Percentiles rank a stretch among this genome's conserved stretches.
Conservation (phyloP, 2,888 invertebrate genomes). For the Parnassius smintheus region DNA sequence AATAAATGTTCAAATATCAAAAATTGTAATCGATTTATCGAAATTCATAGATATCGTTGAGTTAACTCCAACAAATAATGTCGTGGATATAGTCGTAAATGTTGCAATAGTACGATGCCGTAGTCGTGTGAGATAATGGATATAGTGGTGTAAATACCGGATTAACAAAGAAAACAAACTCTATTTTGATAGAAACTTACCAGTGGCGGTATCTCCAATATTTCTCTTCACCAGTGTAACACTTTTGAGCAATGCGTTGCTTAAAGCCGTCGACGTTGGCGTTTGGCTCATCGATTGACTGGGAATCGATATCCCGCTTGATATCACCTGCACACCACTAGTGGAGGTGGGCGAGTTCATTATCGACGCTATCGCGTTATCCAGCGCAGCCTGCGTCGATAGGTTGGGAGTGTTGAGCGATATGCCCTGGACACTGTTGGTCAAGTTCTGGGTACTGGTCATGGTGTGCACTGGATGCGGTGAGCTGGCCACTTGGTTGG, state of each 20-base stretch:
- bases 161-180: no score
- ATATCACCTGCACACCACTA: slow-evolving; percentile 64
- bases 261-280: slow-evolving; percentile 45
- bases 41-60: no score
- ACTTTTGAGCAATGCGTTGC: slow-evolving; percentile 62
- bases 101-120: no score
- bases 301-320: slow-evolving; percentile 59
- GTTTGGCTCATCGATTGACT: slow-evolving; percentile 43
- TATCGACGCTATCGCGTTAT: slow-evolving; percentile 70
- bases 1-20: no score
- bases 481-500: slow-evolving; percentile 51
- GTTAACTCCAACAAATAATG: no score
- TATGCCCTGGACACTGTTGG: slow-evolving; percentile 71
- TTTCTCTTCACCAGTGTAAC: slow-evolving; percentile 71
- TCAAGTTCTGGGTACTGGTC: slow-evolving; percentile 56
- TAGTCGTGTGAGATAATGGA: no score
- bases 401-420: slow-evolving; percentile 59
- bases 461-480: slow-evolving; percentile 49
- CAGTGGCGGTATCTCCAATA: slow-evolving; percentile 59
- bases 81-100: no score
- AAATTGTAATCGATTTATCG: no score
- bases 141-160: no score
- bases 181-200: slow-evolving; percentile 38
- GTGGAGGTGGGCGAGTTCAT: slow-evolving; percentile 63
- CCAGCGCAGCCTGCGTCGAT: slow-evolving; percentile 60